phyloP scores from a whole-genome alignment of 2,797 vertebrate species.

The Peromyscus aztecus region DNA sequence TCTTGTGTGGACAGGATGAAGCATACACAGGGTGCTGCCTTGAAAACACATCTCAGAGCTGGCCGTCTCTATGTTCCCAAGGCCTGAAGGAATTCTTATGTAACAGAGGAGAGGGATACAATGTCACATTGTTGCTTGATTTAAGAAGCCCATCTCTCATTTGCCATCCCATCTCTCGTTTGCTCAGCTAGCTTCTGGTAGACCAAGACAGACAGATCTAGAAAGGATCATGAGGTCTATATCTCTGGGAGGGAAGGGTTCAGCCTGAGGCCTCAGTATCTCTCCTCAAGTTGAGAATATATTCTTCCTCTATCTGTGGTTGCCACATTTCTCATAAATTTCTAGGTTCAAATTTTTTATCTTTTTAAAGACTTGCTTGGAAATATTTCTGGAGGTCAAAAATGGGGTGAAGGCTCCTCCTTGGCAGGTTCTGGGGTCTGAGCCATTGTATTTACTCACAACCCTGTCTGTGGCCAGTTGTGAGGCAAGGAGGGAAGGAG shows the following conservation, averaged over 20 bases:
- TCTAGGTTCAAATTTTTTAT: not conserved
- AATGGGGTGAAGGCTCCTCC: not conserved
- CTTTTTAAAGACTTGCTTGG: not conserved
- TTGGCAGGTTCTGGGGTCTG: not conserved
- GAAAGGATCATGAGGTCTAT: not conserved
- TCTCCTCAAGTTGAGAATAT: not conserved
- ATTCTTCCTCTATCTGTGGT: not conserved
- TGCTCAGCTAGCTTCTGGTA: not conserved
- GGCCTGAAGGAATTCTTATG: not conserved
- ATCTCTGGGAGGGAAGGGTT: not conserved
- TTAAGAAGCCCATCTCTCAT: not conserved
- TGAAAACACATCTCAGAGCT: slow-evolving; percentile 14
- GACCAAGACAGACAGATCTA: not conserved
- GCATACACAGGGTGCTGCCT: not conserved
- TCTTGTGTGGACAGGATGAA: slow-evolving; percentile 8
- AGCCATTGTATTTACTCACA: not conserved
- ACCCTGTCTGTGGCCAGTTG: not conserved
- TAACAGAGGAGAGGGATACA: not conserved
- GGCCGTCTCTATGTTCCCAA: not conserved
- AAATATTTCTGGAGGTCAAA: slow-evolving; percentile 2
- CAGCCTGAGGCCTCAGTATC: not conserved
- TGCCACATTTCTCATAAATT: not conserved
- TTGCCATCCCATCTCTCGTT: not conserved
- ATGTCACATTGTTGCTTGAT: not conserved
- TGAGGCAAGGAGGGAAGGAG: not conserved